These are phyloP conservation scores for Alouatta palliata DNA, from an alignment of 2,113 vertebrate species.

Conservation along the genomic window DNA sequence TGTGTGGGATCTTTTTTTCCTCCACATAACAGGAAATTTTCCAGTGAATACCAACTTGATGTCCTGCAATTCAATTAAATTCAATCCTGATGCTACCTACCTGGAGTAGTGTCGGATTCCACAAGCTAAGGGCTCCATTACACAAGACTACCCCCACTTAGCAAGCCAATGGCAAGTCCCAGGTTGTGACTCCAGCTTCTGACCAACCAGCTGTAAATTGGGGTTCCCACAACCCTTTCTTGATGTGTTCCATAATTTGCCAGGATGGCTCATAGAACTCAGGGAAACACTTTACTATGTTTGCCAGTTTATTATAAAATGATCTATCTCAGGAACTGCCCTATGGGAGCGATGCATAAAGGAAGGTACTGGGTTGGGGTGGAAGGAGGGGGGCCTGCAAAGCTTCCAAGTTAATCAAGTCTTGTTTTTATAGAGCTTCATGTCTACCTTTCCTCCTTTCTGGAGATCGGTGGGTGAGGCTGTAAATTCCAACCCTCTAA, in stretches of 20 bases:
- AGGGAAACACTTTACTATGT: background rate
- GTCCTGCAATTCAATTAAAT: background rate
- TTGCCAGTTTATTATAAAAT: background rate
- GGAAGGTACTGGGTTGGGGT: background rate
- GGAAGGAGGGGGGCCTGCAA: background rate
- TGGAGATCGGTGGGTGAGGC: background rate
- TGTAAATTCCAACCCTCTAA: background rate
- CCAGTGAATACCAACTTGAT: background rate
- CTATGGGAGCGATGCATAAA: too few relatives aligned
- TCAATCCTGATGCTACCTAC: background rate
- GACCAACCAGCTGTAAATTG: background rate
- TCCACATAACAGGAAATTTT: background rate
- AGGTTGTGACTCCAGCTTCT: background rate
- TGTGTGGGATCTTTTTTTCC: background rate
- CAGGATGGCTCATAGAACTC: background rate
- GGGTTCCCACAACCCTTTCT: background rate
- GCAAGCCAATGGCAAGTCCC: background rate
- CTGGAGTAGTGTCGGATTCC: background rate
- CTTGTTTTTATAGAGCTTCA: background rate
- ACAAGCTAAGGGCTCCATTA: background rate
- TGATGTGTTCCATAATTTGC: background rate
- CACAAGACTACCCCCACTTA: background rate
- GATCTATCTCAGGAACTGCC: too few relatives aligned
- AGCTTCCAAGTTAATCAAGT: background rate
- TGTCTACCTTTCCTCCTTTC: background rate